Percentiles rank a stretch among this genome's conserved stretches.
phyloP scores from a whole-genome alignment of 92 coral and sea anemone genomes.

The Paragorgia papillata region DNA sequence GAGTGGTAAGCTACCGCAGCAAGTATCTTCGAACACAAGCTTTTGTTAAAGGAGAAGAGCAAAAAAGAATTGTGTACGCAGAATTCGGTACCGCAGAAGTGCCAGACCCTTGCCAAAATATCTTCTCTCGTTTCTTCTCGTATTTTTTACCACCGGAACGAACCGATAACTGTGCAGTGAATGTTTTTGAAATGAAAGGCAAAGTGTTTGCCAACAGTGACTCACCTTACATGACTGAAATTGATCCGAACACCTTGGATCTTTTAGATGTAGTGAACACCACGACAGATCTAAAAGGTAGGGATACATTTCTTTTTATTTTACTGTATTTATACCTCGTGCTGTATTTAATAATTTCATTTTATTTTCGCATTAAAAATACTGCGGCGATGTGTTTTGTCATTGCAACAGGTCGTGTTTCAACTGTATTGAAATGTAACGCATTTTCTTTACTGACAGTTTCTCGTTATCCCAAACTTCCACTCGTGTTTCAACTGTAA shows the following conservation, averaged over 20 bases:
- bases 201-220: conserved; percentile 87
- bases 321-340: no score
- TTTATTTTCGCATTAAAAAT: no score
- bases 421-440: no score
- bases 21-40: conserved; percentile 88
- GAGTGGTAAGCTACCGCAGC: conserved; percentile 83
- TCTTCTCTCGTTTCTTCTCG: conserved; percentile 94
- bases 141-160: conserved; percentile 87
- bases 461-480: no score
- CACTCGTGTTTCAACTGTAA: no score
- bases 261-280: conserved; percentile 70
- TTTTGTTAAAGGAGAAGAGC: conserved; percentile 68
- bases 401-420: no score
- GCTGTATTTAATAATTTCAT: no score
- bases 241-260: conserved; percentile 75
- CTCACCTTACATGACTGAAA: conserved; percentile 80
- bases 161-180: conserved; percentile 86
- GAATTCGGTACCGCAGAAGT: conserved; percentile 96
- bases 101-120: conserved; percentile 94
- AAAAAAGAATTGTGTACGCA: conserved; percentile 78
- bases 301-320: no score
- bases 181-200: conserved; percentile 68
- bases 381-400: no score
- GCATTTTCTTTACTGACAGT: no score
- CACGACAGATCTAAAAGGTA: conserved; percentile 82